Evolutionary conservation across 2,797 vertebrate species (phyloP), one percentile per base, ranked within the genome.

Genomic region (Fundulus diaphanus): DNA sequence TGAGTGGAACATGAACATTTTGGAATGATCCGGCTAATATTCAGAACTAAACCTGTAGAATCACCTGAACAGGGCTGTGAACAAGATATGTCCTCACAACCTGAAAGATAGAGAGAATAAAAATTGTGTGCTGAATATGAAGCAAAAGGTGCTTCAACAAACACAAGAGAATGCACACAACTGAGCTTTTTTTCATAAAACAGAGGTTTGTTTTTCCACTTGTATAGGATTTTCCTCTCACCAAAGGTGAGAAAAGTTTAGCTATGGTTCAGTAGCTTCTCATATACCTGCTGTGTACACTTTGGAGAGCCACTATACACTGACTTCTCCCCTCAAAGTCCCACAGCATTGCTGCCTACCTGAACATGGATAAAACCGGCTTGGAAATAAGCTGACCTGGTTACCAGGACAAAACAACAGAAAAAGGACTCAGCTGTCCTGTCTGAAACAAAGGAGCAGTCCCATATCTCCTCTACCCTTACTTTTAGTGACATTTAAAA

Each of bases 401-500:
- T 15, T 6, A 59, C 29, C 57, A 33, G 57, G 7, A 18, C 1
- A 9, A 69, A 33, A 20, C n/a, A 11, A 54, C 42, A 29, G 40
- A 63, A 68, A 56, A 74, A 70, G n/a, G 56, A 76, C 72, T 46
- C 12, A n/a, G 20, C 65, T 9, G 37, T 3, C 16, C 68, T 61
- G 35, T 61, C 69, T 61, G 56, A 72, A 9, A 77, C 18, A 29
- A 44, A 20, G 57, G 22, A 7, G 42, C 31, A 9, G 5, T 37
- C 46, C 29, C 5, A 29, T 27, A 33, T 54, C 35, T 31, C 29
- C n/a, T 5, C 35, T 5, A 5, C 3, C 11, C 24, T 37, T 48
- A 49, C n/a, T 6, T 57, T 70, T 48, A 54, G 29, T 44, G 57
- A 80, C 84, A 72, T 84, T 88, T 81, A 76, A 83, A 67, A 49